phyloP scores from a whole-genome alignment of 2,888 invertebrate species.

The Epinotia ramella region DNA sequence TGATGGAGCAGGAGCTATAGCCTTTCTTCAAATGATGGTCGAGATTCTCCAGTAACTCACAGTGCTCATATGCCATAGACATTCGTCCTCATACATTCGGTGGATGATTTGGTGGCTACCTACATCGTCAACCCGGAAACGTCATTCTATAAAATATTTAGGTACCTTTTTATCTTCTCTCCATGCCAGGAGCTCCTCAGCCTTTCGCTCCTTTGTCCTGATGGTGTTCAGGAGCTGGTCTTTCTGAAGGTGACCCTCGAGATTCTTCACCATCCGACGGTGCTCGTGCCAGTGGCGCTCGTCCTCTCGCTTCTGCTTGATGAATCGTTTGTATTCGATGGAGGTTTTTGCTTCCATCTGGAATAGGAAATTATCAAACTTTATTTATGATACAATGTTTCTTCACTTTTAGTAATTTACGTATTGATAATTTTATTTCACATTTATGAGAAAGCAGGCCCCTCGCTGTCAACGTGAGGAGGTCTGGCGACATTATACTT shows the following conservation, averaged over 20 bases:
- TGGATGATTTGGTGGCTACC: too few species aligned
- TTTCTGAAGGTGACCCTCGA: conserved; percentile 60
- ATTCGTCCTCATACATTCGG: too few species aligned
- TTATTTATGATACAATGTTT: neutral
- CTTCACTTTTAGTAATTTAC: neutral
- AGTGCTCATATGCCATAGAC: too few species aligned
- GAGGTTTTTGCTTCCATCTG: conserved; percentile 74
- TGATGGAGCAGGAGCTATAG: too few species aligned
- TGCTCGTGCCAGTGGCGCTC: conserved; percentile 75
- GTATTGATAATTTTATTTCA: neutral
- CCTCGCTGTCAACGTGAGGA: too few species aligned
- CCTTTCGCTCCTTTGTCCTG: conserved; percentile 65
- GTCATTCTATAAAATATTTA: too few species aligned
- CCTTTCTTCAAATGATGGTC: too few species aligned
- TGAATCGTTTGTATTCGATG: conserved; percentile 78
- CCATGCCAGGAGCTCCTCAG: conserved; percentile 61
- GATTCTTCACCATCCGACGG: conserved; percentile 62
- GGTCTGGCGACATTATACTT: too few species aligned
- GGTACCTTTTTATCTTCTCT: conserved; percentile 68
- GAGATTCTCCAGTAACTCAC: too few species aligned
- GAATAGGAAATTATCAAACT: neutral
- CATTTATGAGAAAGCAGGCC: too few species aligned
- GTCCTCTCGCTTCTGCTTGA: conserved; percentile 70
- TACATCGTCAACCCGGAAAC: too few species aligned
- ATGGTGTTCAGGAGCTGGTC: conserved; percentile 65